Evolutionary conservation across 2,797 vertebrate genomes (phyloP), one percentile per base, ranked within the genome.

Genomic region (Tadarida brasiliensis): DNA sequence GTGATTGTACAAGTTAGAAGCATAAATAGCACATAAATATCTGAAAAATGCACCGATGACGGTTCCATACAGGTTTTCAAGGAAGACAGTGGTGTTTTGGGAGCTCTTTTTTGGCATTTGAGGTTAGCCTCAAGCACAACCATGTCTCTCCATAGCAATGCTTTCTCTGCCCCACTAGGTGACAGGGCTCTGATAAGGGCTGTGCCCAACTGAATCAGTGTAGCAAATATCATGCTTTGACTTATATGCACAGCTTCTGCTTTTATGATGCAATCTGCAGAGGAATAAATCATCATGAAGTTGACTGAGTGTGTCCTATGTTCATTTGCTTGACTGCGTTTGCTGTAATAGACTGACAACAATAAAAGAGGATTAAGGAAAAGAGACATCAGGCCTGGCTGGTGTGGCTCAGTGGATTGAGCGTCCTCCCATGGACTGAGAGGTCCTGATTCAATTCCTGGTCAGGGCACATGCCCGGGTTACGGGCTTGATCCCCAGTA

Each of bases 291-390:
- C 95, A 93, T 96, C 63, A 26, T 94, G 73, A 96, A 97, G 30
- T 96, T 97, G 94, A 91, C 81, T 74, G 81, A 97, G 83, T 97
- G 54, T 96, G 67, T 90, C 90, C 61, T 97, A 33, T 87, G 81
- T 91, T 76, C 93, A 90, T 91, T 84, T 90, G 90, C 76, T 93
- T 93, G 78, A 94, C 76, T 95, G 49, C 87, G 35, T 81, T 89
- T 81, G 67, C 74, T 87, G 39, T 87, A 95, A 95, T 19, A 93
- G 70, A 94, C 89, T 91, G 91, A 90, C 49, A 95, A 54, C 19
- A 91, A 63, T 90, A 91, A 87, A 90, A 91, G 35, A 26, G 14
- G 61, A 84, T 85, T 47, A 77, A 24, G 71, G 11, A 83, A 91
- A 89, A 78, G 30, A 70, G 35, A 3, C 19, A 86, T 89, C n/a